Base-by-base conservation (phyloP, 2,888 invertebrate genomes). In the Plemyria rubiginata region DNA sequence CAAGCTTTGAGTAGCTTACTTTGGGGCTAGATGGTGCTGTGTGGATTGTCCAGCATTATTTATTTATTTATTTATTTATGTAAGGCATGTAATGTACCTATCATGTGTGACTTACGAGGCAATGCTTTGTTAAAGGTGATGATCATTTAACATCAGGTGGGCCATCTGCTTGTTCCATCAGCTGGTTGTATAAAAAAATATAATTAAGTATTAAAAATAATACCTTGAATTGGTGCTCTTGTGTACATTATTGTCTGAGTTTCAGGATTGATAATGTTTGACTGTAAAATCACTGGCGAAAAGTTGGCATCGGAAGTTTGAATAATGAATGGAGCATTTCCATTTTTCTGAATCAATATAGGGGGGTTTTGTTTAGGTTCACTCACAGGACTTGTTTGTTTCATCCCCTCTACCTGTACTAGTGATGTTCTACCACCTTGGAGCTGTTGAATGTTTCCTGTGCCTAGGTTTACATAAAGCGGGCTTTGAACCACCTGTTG, bases 201-300 rank as follows among this genome's bases (percentile, higher is more conserved):
- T 22, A 22, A 3, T 22, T 22, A 22, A 22, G 22, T 2, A 22
- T 22, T 22, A 1, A 22, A 54, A 8, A 46, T 43, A 7, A 36
- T 83, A 92, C 92, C 88, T 84, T 90, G 90, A 36, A 92, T 71
- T 46, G 93, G 89, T 43, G 90, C 87, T 79, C 79, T 90, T 2
- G 93, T 90, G 62, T 93, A 93, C 88, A 93, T 86, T 53, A 93
- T 75, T n/a, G 93, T 92, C 71, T 87, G 92, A 28, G 87, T 82
- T 55, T 88, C 93, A 11, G 94, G 80, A 76, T 92, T 94, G 11
- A 94, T 87, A 61, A 95, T 84, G 84, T 95, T 95, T 3, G 95
- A 94, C 80, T 96, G 96, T 54, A 96, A 85, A 54, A 96, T 92
- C 45, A 96, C 93, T 74, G 95, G 94, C 52, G 92, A 88, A 67